phyloP scores from a whole-genome alignment of 2,888 invertebrate genomes.

The Mimumesa dahlbomi region DNA sequence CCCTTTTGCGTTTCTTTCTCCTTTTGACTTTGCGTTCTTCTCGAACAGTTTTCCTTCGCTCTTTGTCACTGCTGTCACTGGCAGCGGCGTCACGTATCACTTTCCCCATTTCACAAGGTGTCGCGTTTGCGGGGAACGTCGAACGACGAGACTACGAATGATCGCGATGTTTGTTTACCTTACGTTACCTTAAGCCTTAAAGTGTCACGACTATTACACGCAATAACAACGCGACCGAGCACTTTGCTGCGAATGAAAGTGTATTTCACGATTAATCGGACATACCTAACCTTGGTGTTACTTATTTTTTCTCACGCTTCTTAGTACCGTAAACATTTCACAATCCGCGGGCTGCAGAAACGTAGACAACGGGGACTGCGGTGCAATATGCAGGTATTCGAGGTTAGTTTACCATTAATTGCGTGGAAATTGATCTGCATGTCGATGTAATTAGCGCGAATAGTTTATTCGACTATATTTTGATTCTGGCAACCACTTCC shows the following conservation, averaged over 20 bases:
- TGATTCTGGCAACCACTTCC: too few relatives aligned
- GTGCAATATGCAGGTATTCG: too few relatives aligned
- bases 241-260: not conserved
- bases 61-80: slow-evolving; percentile 7
- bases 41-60: not conserved
- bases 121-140: not conserved
- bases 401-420: too few relatives aligned
- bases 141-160: slow-evolving; percentile 1
- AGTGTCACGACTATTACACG: not conserved
- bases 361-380: too few relatives aligned
- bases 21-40: slow-evolving; percentile 10
- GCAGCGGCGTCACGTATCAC: not conserved
- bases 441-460: too few relatives aligned
- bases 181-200: slow-evolving; percentile 23
- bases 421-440: too few relatives aligned
- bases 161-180: slow-evolving; percentile 35
- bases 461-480: too few relatives aligned
- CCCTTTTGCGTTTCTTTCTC: slow-evolving; percentile 34
- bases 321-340: too few relatives aligned
- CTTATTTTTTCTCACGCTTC: too few relatives aligned
- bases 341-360: too few relatives aligned
- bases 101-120: slow-evolving; percentile 26
- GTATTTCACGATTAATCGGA: not conserved
- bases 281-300: not conserved
- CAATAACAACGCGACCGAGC: slow-evolving; percentile 14